Evolutionary conservation across 2,797 vertebrate genomes (phyloP).

Genomic region (Anolis apletophallus): DNA sequence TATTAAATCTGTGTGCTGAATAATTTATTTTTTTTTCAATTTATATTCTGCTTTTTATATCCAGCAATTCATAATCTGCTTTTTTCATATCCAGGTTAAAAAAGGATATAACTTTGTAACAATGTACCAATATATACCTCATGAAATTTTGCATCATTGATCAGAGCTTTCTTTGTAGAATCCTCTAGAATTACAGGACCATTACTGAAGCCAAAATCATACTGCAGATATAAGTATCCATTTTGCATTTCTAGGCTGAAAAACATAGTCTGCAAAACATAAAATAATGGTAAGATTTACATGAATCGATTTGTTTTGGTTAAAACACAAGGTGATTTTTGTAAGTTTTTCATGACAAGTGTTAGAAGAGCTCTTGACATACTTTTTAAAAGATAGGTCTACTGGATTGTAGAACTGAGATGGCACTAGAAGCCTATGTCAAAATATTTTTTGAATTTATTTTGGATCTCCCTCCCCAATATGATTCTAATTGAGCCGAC

Average conservation of each 20-base stretch:
- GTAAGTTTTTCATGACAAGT: background rate
- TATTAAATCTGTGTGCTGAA: no score
- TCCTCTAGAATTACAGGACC: constrained; percentile 88
- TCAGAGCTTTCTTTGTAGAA: constrained; percentile 86
- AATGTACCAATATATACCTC: constrained; percentile 81
- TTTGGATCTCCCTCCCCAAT: no score
- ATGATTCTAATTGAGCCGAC: no score
- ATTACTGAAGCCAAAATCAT: constrained; percentile 91
- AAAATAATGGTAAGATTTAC: constrained; percentile 48
- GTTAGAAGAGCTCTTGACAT: background rate
- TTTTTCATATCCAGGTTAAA: background rate
- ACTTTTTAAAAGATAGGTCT: background rate
- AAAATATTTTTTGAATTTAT: background rate
- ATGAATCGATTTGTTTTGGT: background rate
- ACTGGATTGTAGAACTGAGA: background rate
- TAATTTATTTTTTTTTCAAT: background rate
- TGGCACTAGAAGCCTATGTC: background rate
- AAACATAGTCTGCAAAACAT: constrained; percentile 85
- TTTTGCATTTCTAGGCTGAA: constrained; percentile 92
- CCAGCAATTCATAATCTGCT: background rate
- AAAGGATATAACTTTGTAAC: background rate
- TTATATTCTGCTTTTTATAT: background rate
- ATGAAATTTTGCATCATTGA: constrained; percentile 95
- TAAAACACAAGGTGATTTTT: background rate
- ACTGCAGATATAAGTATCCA: constrained; percentile 90